phyloP scores from a whole-genome alignment of 2,797 vertebrate species.

The Steatocranus sp. region DNA sequence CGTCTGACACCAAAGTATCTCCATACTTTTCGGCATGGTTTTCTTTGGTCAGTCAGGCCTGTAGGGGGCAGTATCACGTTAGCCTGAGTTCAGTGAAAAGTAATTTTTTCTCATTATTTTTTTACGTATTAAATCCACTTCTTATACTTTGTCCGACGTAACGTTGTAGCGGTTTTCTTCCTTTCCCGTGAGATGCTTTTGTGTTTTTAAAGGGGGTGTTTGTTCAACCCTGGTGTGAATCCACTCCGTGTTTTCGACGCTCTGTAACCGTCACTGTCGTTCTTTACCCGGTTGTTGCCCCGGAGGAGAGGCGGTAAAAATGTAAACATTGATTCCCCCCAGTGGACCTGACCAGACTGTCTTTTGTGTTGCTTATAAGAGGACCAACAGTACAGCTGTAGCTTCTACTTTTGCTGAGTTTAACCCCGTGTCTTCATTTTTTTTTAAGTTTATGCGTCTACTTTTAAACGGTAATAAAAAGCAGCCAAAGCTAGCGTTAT shows the following conservation, averaged over 20 bases:
- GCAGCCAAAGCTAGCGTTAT: neutral
- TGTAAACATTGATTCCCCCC: conserved; percentile 58
- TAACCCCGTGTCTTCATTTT: neutral
- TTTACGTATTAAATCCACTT: neutral
- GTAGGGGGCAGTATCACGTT: conserved; percentile 41
- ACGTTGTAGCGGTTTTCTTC: fast-evolving
- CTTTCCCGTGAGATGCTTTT: neutral
- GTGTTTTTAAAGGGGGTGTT: neutral
- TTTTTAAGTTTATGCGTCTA: neutral
- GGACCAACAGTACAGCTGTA: neutral
- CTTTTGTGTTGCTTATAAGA: neutral
- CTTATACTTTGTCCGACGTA: too few species aligned
- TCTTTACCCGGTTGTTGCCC: neutral
- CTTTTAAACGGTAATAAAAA: neutral
- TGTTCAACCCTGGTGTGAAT: neutral
- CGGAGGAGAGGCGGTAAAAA: conserved; percentile 69
- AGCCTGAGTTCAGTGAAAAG: neutral
- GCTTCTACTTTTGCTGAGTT: neutral
- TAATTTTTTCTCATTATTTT: neutral
- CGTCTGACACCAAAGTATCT: neutral
- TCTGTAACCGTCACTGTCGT: neutral
- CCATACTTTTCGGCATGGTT: neutral
- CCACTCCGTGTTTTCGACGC: conserved; percentile 27
- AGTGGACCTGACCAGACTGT: neutral
- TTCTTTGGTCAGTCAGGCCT: neutral